Evolutionary conservation across 2,888 invertebrate genomes (phyloP), one percentile per base, ranked within the genome.

Genomic region (Quadroppia sp.): DNA sequence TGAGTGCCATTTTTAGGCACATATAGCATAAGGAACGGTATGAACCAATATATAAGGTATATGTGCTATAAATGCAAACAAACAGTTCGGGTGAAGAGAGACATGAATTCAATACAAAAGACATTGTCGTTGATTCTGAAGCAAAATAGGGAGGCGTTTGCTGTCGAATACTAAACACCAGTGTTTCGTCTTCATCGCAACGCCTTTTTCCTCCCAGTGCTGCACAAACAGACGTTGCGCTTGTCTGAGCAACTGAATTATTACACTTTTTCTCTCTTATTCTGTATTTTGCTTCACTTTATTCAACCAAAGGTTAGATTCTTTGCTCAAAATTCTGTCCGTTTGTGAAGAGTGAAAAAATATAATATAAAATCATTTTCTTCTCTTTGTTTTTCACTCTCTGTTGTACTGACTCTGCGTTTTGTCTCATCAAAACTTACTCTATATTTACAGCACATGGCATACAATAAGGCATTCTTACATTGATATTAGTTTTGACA

Each of bases 191-290:
- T 50, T 50, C 50, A 50, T 50, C n/a, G 50, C 20, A 50, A 50
- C 50, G 50, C 50, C 50, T 50, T 17, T 50, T 50, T 71, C 73
- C 75, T 48, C 75, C 76, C 74, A 74, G 75, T 75, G 75, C 75
- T 74, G 76, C 75, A 72, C 76, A 76, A 74, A 75, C 75, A 71
- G 74, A 75, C 71, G 75, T 75, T 64, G 76, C 75, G 76, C 76
- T 75, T 76, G 76, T 76, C 50, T 50, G n/a, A 50, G 50, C 50
- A 11, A 11, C 50, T 50, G 50, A 50, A 50, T 50, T 50, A 50
- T 50, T 50, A n/a, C 50, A 50, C 7, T 50, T 6, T 40, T 9
- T 40, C 9, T 50, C 25, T 56, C 56, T 56, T 23, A 45, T n/a
- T 45, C n/a, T 17, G 45, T 45, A 17, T 45, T 45, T 45, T 45